Evolutionary conservation across 2,797 vertebrate species (phyloP).

Genomic region (Acanthurus tractus): DNA sequence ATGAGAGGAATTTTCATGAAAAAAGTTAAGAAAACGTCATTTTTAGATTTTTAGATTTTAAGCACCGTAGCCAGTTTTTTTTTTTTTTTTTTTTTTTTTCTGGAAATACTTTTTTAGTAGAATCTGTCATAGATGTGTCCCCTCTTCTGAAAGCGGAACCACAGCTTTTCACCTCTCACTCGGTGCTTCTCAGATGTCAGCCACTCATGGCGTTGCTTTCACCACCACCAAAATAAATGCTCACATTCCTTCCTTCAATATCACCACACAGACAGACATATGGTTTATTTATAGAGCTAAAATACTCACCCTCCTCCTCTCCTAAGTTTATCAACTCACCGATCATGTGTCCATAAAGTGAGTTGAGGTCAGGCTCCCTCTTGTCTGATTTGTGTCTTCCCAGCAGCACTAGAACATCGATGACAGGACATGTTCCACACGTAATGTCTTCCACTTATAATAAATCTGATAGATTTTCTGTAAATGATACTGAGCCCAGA

Average conservation of each 20-base stretch:
- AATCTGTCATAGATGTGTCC: background rate
- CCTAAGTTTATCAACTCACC: constrained; percentile 23
- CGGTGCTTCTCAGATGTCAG: background rate
- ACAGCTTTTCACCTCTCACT: background rate
- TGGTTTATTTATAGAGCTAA: constrained; percentile 17
- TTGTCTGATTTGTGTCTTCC: constrained; percentile 16
- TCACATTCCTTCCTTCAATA: constrained; percentile 5
- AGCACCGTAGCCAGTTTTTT: background rate
- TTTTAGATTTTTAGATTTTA: no score
- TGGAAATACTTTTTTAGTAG: background rate
- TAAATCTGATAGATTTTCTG: constrained; percentile 21
- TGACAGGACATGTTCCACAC: background rate
- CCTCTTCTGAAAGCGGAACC: background rate
- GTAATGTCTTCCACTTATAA: constrained; percentile 8
- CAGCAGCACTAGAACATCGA: background rate
- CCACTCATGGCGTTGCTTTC: background rate
- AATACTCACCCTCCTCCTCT: background rate
- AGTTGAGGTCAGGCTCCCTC: constrained; percentile 6
- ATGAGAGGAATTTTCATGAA: no score
- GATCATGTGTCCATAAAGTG: constrained; percentile 14
- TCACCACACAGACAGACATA: constrained; percentile 6
- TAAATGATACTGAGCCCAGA: background rate
- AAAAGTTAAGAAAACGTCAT: no score
- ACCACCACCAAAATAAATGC: constrained; percentile 9
- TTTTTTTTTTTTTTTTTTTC: background rate